phyloP scores from a whole-genome alignment of 2,888 invertebrate species.

The Mimas tiliae region DNA sequence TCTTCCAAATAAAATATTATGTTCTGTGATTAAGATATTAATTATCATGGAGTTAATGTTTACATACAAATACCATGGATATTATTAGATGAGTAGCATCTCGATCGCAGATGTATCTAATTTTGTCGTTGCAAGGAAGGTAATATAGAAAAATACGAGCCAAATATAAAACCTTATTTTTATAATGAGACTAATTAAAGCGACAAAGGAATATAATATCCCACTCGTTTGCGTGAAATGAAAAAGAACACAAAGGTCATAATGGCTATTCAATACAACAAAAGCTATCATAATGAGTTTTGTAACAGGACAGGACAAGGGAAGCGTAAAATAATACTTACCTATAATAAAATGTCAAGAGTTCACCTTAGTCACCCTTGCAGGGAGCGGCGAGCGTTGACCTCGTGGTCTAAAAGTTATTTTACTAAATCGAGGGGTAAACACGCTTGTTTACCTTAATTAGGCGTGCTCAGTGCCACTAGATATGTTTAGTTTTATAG shows the following conservation, averaged over 20 bases:
- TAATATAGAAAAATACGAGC: too few species aligned
- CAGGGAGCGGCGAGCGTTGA: constrained; percentile 68
- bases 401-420: constrained; percentile 42
- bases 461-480: not conserved
- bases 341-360: constrained; percentile 47
- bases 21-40: too few species aligned
- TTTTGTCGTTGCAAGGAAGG: too few species aligned
- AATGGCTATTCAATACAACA: constrained; percentile 28
- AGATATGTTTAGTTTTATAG: not conserved
- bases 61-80: too few species aligned
- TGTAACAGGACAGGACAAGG: constrained; percentile 37
- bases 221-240: constrained; percentile 2
- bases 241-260: constrained; percentile 8
- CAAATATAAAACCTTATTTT: not conserved
- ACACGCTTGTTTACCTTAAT: constrained; percentile 11
- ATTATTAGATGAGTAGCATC: too few species aligned
- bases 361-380: constrained; percentile 45
- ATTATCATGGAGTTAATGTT: too few species aligned
- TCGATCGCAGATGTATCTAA: too few species aligned
- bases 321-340: constrained; percentile 39
- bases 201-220: not conserved
- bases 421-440: constrained; percentile 26
- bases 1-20: too few species aligned
- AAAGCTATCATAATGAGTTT: constrained; percentile 30
- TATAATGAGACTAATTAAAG: not conserved